Evolutionary conservation across 1,140 invertebrate genomes (phyloP).

Genomic region (Propsilocerus akamusi): DNA sequence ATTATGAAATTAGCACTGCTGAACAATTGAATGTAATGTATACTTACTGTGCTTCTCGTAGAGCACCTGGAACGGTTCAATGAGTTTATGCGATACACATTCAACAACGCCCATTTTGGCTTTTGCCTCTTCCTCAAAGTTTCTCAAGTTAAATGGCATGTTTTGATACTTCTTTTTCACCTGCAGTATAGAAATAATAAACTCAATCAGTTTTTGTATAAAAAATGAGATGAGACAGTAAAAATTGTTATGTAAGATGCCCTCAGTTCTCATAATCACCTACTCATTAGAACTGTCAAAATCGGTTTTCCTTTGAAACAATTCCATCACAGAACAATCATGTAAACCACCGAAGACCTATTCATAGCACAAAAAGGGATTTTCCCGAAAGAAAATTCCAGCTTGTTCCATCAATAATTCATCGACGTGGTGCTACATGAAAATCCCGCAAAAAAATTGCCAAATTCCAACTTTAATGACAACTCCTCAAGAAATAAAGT

Average conservation of each 20-base stretch:
- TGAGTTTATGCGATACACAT: conserved; percentile 93
- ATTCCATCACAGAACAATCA: not conserved
- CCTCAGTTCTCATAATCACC: conserved; percentile 24
- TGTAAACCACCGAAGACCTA: not conserved
- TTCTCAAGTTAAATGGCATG: conserved; percentile 82
- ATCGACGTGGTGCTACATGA: not conserved
- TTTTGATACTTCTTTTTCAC: conserved; percentile 82
- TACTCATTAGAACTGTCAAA: conserved; percentile 12
- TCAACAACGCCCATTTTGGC: conserved; percentile 95
- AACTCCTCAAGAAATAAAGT: conserved; percentile 1
- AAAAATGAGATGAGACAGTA: not conserved
- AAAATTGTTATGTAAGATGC: not conserved
- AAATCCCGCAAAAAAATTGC: not conserved
- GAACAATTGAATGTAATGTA: conserved; percentile 5
- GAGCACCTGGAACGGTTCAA: conserved; percentile 88
- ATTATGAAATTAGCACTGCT: conserved; percentile 19
- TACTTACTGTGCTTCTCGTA: conserved; percentile 38
- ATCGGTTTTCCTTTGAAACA: not conserved
- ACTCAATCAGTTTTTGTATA: not conserved
- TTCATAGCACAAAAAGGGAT: not conserved
- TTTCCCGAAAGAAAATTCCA: no score
- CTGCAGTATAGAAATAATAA: conserved; percentile 12
- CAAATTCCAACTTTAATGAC: not conserved
- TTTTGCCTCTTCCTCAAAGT: conserved; percentile 93
- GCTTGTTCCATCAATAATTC: no score